Base-by-base conservation (phyloP, 1,140 invertebrate genomes). In the Eufriesea mexicana region DNA sequence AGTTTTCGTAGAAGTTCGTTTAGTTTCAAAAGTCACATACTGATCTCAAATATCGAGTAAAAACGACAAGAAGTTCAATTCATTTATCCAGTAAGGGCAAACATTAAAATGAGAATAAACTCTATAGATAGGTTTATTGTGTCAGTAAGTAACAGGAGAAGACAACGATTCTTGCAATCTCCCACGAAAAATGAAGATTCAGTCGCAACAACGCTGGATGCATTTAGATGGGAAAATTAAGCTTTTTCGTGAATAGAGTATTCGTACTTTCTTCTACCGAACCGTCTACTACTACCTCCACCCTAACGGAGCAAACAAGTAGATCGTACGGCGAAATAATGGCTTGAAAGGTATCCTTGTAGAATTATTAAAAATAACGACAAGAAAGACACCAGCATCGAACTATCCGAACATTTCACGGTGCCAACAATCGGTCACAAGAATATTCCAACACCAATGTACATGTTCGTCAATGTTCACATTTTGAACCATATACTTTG, bases 181-280 rank as follows among this genome's bases (percentile, higher is more conserved):
- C 68, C 20, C 55, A 51, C 23, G 67, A 81, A 59, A 55, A 35
- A 28, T 61, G 87, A 88, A 89, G 74, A 91, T 91, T 91, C 89
- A 89, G 86, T 79, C 68, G 68, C 78, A 55, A 62, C 77, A 42
- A 68, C 84, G 73, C 82, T 84, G 89, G 86, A 90, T 92, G 91
- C 91, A 93, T 93, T 93, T 93, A 91, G 89, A 91, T 90, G 88
- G 84, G 61, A 59, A 79, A 92, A 92, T 92, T 92, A 92, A 88
- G 84, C 89, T 90, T 92, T 92, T 91, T 92, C 83, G 59, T 72
- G 74, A 84, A 85, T 59, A 61, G 49, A 20, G 35, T 10, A n/a
- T 51, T 62, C 20, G 25, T 59, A 45, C 20, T 23, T 55, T 45
- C 35, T 28, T 55, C 47, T 9, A 18, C 10, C 16, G 12, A 61